These are phyloP conservation scores for Busseola fusca DNA, from an alignment of 2,888 invertebrate species.

Conservation along the genomic window DNA sequence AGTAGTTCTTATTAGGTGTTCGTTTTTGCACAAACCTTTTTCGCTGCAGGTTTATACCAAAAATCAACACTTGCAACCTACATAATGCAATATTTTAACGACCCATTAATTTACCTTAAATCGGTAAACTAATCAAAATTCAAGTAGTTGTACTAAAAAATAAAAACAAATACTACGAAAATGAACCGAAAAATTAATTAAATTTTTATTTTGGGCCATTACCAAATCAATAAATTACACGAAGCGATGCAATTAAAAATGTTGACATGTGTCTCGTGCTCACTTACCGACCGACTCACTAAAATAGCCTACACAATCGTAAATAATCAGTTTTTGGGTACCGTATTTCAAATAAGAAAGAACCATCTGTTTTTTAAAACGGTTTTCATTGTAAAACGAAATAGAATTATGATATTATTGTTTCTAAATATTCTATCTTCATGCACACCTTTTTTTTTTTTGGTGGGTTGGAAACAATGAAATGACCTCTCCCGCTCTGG, in stretches of 20 bases:
- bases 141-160: slow-evolving; percentile 61
- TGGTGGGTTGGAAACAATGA: too few relatives aligned
- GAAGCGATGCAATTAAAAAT: slow-evolving; percentile 70
- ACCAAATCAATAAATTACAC: slow-evolving; percentile 67
- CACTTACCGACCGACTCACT: slow-evolving; percentile 57
- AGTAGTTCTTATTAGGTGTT: background rate
- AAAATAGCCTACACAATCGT: slow-evolving; percentile 65
- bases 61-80: slow-evolving; percentile 15
- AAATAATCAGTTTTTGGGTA: slow-evolving; percentile 58
- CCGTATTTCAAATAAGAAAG: slow-evolving; percentile 20
- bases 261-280: slow-evolving; percentile 70
- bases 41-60: slow-evolving; percentile 29
- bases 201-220: slow-evolving; percentile 71
- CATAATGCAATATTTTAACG: slow-evolving; percentile 42
- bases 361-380: background rate
- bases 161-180: slow-evolving; percentile 68
- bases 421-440: background rate
- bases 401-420: background rate
- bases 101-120: slow-evolving; percentile 49
- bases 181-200: slow-evolving; percentile 69
- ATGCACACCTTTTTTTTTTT: too few relatives aligned
- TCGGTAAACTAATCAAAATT: slow-evolving; percentile 53
- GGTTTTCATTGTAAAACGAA: background rate
- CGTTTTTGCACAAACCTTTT: slow-evolving; percentile 17
- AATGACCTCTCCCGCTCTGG: too few relatives aligned